Conservation (phyloP, 2,888 invertebrate genomes). For the Eutolmus rufibarbis region DNA sequence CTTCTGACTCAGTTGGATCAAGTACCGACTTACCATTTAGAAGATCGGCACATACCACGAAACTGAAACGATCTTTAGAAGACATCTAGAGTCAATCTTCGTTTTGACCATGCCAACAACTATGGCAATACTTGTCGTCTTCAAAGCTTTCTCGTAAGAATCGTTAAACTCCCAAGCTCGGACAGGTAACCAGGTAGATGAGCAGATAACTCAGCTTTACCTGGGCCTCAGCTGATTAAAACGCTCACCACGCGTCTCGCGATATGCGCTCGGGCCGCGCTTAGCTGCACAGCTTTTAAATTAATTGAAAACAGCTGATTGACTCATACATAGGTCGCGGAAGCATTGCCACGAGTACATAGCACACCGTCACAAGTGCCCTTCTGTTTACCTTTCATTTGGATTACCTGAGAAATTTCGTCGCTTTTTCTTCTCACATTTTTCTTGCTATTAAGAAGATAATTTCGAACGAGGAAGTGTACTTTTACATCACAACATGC, state of each 20-base stretch:
- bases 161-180: background rate
- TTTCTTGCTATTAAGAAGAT: constrained; percentile 18
- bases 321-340: background rate
- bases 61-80: background rate
- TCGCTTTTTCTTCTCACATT: constrained; percentile 26
- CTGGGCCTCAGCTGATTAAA: constrained; percentile 9
- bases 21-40: background rate
- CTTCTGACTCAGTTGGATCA: background rate
- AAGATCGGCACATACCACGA: background rate
- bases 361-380: background rate
- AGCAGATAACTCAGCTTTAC: background rate
- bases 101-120: background rate
- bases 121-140: background rate
- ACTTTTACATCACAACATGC: constrained; percentile 22
- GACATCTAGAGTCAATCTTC: background rate
- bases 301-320: constrained; percentile 38
- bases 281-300: constrained; percentile 21
- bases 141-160: constrained; percentile 16
- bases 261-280: background rate
- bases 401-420: constrained; percentile 28
- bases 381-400: constrained; percentile 28
- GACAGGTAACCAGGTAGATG: background rate
- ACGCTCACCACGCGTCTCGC: background rate
- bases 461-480: constrained; percentile 35
- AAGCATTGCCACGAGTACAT: background rate